Evolutionary conservation across 2,888 invertebrate genomes (phyloP).

Genomic region (Pollenia labialis): DNA sequence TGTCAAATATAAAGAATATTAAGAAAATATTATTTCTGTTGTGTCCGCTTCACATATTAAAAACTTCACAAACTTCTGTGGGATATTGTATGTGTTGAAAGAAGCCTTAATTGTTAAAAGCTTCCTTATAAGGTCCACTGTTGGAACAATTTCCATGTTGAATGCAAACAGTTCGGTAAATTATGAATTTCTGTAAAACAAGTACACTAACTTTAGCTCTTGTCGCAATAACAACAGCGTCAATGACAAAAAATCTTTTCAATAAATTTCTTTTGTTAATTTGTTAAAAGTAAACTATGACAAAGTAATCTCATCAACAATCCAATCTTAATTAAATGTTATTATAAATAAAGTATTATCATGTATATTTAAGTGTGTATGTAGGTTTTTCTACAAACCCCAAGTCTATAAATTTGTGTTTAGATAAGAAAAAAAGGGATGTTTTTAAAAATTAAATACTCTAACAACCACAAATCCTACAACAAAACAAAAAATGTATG

Average conservation of each 20-base stretch:
- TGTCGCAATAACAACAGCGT: not conserved
- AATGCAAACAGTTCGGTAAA: too few species aligned
- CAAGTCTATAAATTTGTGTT: not conserved
- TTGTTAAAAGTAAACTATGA: not conserved
- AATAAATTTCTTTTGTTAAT: not conserved
- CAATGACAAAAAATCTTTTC: not conserved
- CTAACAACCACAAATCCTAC: not conserved
- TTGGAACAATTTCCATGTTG: too few species aligned
- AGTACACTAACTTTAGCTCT: not conserved
- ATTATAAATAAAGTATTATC: not conserved
- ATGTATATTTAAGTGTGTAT: too few species aligned
- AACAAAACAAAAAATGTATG: too few species aligned
- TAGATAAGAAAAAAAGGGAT: constrained; percentile 5
- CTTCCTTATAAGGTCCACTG: too few species aligned
- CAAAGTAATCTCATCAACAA: not conserved
- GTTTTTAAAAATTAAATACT: not conserved
- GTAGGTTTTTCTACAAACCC: not conserved
- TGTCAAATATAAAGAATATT: too few species aligned
- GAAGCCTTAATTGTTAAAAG: too few species aligned
- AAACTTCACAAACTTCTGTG: too few species aligned
- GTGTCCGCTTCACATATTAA: too few species aligned
- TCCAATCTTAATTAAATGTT: not conserved
- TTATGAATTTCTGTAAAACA: too few species aligned
- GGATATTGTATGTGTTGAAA: too few species aligned
- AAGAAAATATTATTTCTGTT: too few species aligned